Conservation (phyloP, 2,888 invertebrate species). For the Eremobia ochroleuca region DNA sequence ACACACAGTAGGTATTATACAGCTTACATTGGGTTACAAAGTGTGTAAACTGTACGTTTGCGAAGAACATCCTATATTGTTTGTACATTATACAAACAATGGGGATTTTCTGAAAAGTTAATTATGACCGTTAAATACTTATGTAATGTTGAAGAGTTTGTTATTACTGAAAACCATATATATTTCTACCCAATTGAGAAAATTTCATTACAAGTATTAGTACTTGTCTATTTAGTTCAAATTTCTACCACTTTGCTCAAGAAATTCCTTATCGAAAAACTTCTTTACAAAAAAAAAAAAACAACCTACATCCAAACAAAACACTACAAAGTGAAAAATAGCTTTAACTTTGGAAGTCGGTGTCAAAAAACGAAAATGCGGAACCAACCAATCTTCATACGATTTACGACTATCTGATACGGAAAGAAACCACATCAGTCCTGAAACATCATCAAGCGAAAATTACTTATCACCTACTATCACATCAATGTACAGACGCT, state of each 20-base stretch:
- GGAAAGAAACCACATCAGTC: background rate
- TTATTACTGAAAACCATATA: background rate
- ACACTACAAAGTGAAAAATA: too few species aligned
- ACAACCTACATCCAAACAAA: too few species aligned
- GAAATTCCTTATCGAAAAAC: too few species aligned
- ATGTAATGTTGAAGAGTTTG: conserved; percentile 16
- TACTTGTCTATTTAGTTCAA: background rate
- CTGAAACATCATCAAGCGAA: background rate
- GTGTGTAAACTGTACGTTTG: conserved; percentile 47
- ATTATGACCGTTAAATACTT: conserved; percentile 34
- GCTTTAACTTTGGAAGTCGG: too few species aligned
- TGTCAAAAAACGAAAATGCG: too few species aligned
- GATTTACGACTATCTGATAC: too few species aligned
- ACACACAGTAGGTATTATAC: conserved; percentile 63
- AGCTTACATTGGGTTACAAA: conserved; percentile 54
- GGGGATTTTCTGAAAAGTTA: conserved; percentile 28
- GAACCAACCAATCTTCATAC: too few species aligned
- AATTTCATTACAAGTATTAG: background rate
- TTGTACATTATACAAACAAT: conserved; percentile 50
- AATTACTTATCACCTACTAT: background rate
- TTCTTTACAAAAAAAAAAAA: too few species aligned
- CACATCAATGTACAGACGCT: background rate
- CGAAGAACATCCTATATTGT: conserved; percentile 43
- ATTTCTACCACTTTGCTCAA: background rate
- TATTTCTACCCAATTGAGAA: background rate